A percentile compares a stretch with the other conserved stretches of the same genome.
Evolutionary conservation across 2,113 vertebrate species (phyloP).

Genomic region (Brachirus orientalis): DNA sequence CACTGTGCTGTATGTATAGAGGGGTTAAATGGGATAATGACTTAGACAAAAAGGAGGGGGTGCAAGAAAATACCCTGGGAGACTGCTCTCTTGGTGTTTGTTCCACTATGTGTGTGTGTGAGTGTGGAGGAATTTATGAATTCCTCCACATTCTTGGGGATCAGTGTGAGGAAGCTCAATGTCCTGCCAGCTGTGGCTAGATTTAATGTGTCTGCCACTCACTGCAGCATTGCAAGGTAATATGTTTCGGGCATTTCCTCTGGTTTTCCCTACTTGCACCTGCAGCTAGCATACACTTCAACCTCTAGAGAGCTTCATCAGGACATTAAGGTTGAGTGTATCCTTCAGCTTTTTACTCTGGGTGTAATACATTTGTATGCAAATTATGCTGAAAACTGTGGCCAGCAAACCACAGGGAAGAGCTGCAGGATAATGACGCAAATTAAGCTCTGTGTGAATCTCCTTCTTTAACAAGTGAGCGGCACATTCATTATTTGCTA

Average conservation of each 20-base stretch:
- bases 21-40: constrained; percentile 55
- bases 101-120: constrained; percentile 15
- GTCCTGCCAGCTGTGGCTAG: constrained; percentile 70
- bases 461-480: constrained; percentile 27
- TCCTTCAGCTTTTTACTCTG: constrained; percentile 11
- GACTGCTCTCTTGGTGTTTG: constrained; percentile 16
- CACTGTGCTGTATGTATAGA: constrained; percentile 17
- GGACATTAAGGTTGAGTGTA: neutral
- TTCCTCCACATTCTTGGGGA: constrained; percentile 68
- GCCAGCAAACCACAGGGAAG: constrained; percentile 10
- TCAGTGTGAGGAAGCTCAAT: constrained; percentile 64
- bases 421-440: constrained; percentile 1
- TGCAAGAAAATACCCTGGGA: constrained; percentile 25
- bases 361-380: constrained; percentile 10
- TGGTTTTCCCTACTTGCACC: constrained; percentile 14
- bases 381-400: constrained; percentile 14
- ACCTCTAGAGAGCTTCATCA: constrained; percentile 21
- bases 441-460: constrained; percentile 30
- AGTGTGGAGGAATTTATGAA: constrained; percentile 33
- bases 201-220: constrained; percentile 56
- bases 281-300: constrained; percentile 1
- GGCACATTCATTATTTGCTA: too few relatives aligned
- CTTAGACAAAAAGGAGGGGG: constrained; percentile 32
- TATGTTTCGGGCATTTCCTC: constrained; percentile 9
- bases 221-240: constrained; percentile 17